Conservation (phyloP, 2,888 invertebrate genomes). For the Melipona bicolor region DNA sequence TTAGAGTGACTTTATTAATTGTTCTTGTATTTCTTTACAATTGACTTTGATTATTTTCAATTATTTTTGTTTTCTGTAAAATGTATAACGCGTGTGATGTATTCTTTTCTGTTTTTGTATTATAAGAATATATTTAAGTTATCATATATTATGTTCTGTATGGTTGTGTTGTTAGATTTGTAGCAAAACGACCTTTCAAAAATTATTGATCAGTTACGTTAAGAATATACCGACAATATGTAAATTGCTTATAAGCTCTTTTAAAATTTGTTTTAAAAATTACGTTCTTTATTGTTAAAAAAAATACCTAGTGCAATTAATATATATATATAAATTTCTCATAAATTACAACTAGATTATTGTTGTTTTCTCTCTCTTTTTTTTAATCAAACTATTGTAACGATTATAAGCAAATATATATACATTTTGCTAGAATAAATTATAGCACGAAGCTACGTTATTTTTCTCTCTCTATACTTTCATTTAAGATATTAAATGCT, state of each 20-base stretch:
- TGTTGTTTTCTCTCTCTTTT: not conserved
- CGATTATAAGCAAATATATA: constrained; percentile 24
- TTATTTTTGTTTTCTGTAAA: constrained; percentile 1
- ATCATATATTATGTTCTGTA: constrained; percentile 16
- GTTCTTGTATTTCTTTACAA: constrained; percentile 26
- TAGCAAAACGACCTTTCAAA: constrained; percentile 26
- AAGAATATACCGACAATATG: constrained; percentile 22
- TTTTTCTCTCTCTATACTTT: constrained; percentile 7
- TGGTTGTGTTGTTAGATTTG: constrained; percentile 32
- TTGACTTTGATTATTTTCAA: not conserved
- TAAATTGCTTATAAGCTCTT: constrained; percentile 5
- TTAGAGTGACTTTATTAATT: constrained; percentile 16
- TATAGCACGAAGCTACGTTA: constrained; percentile 12
- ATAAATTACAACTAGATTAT: constrained; percentile 8
- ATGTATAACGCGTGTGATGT: constrained; percentile 13
- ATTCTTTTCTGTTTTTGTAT: constrained; percentile 7
- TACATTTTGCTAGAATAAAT: constrained; percentile 23
- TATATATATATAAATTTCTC: constrained; percentile 6
- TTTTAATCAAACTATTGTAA: constrained; percentile 2
- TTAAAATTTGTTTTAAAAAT: constrained; percentile 29
- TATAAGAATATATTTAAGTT: constrained; percentile 24
- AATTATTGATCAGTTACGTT: constrained; percentile 37
- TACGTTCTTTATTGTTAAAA: constrained; percentile 20
- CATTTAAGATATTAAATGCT: constrained; percentile 13
- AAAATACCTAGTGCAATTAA: constrained; percentile 29